A percentile compares a stretch with the other conserved stretches of the same genome.
Conservation (phyloP, 1,140 invertebrate genomes). For the Leguminivora glycinivorella region DNA sequence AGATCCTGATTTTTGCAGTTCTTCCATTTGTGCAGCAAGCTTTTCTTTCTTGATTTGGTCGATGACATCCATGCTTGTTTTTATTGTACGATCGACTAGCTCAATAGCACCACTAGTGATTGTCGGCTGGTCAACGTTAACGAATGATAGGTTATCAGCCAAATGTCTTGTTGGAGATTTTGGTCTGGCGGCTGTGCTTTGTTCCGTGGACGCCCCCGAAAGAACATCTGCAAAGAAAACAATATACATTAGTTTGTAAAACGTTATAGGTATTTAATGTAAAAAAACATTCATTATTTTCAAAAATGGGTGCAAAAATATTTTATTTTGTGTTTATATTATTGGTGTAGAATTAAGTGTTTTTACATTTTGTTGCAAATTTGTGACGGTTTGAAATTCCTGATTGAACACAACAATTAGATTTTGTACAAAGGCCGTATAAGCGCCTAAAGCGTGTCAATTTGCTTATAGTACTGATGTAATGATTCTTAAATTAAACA, state of each 20-base stretch:
- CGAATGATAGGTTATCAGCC: conserved; percentile 71
- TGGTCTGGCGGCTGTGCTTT: conserved; percentile 59
- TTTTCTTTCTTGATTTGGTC: conserved; percentile 74
- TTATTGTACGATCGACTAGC: conserved; percentile 71
- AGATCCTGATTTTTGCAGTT: conserved; percentile 59
- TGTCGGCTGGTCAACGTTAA: conserved; percentile 74
- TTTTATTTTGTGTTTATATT: neutral
- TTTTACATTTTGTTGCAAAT: conserved; percentile 3
- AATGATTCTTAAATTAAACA: conserved; percentile 42
- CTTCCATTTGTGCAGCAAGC: conserved; percentile 67
- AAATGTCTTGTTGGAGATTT: conserved; percentile 75
- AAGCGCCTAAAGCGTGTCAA: conserved; percentile 47
- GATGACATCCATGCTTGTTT: conserved; percentile 74
- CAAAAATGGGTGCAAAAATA: neutral
- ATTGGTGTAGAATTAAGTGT: conserved; percentile 3
- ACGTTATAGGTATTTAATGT: neutral
- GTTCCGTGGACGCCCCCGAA: conserved; percentile 57
- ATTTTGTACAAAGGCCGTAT: conserved; percentile 17
- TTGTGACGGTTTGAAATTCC: neutral
- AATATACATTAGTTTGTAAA: neutral
- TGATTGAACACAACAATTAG: conserved; percentile 17
- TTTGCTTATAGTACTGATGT: conserved; percentile 39
- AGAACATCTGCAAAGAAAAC: conserved; percentile 67
- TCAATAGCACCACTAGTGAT: conserved; percentile 70
- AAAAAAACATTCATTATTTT: neutral